These are phyloP conservation scores for Anodontia alba DNA, from an alignment of 2,888 invertebrate species.

Conservation along the genomic window DNA sequence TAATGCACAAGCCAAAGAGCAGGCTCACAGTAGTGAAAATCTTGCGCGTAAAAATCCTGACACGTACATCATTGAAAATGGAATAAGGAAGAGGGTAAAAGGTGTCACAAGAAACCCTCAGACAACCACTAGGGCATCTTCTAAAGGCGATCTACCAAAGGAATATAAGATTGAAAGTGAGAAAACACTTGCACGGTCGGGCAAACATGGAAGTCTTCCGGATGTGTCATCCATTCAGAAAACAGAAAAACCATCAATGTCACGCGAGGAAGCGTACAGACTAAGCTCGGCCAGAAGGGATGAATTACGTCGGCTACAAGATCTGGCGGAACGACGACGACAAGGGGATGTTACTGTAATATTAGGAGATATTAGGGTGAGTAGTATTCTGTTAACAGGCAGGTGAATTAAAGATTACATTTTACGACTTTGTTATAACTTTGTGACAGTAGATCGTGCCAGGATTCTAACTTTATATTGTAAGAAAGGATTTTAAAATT, in stretches of 20 bases:
- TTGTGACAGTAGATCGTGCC: no score
- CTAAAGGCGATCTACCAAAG: constrained; percentile 83
- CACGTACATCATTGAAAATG: constrained; percentile 84
- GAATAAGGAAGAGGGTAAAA: constrained; percentile 82
- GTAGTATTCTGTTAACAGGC: constrained; percentile 8
- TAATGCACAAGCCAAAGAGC: constrained; percentile 65
- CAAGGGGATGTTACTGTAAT: constrained; percentile 84
- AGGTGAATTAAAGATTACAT: no score
- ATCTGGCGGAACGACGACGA: constrained; percentile 85
- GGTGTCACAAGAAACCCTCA: constrained; percentile 74
- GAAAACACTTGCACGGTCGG: constrained; percentile 60
- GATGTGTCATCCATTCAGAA: constrained; percentile 91
- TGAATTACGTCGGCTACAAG: constrained; percentile 95
- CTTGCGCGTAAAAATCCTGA: constrained; percentile 77
- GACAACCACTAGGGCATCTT: constrained; percentile 83
- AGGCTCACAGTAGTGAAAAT: constrained; percentile 80
- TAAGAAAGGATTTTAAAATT: no score
- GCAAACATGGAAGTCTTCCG: constrained; percentile 93
- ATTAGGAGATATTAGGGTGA: constrained; percentile 83
- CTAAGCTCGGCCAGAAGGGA: constrained; percentile 89
- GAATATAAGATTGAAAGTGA: constrained; percentile 91
- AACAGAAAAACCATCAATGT: constrained; percentile 92
- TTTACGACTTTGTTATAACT: no score
- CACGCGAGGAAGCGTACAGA: constrained; percentile 97
- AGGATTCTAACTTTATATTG: no score